Evolutionary conservation across 2,888 invertebrate genomes (phyloP), one percentile per base, ranked within the genome.

Genomic region (Synanthedon tipuliformis): DNA sequence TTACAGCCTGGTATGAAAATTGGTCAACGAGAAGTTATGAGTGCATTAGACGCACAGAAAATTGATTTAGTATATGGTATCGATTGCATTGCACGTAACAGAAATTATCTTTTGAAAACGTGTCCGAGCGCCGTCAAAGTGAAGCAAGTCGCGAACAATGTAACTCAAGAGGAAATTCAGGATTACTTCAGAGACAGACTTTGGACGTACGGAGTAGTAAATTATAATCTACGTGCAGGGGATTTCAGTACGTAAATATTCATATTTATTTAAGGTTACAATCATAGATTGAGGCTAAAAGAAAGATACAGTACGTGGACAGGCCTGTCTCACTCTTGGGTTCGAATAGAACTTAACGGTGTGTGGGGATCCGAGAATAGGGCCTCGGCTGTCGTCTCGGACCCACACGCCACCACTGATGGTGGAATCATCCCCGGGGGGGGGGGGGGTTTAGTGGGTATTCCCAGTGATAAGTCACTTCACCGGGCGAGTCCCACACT

Each of bases 11-110:
- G 69, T 10, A 48, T 64, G 3, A 81, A 75, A 62, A 63, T 85
- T 34, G 86, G 86, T 0, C 86, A 86, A 64, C 75, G 86, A 3
- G 76, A 81, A 52, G 78, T 71, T 0, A 64, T 87, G 0, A 87
- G 86, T 52, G 75, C 76, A 59, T 61, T 69, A 13, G 86, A 87
- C 55, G 57, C 78, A 0, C 74, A 79, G 57, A 87, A 85, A 63
- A 67, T 86, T 3, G 59, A 66, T 23, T 57, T 71, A n/a, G 59
- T 81, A 27, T 87, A 71, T 53, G 73, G 78, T 2, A 59, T 58
- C 1, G 82, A 85, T 59, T 87, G 86, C 55, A 62, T 75, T 1
- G 63, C 75, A 16, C 71, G 86, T 0, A 83, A 83, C 55, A 69
- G 66, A 45, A 71, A 82, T 2, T 86, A 85, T 51, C 71, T 85